phyloP scores from a whole-genome alignment of 2,113 vertebrate genomes.

The Scolopax mira region DNA sequence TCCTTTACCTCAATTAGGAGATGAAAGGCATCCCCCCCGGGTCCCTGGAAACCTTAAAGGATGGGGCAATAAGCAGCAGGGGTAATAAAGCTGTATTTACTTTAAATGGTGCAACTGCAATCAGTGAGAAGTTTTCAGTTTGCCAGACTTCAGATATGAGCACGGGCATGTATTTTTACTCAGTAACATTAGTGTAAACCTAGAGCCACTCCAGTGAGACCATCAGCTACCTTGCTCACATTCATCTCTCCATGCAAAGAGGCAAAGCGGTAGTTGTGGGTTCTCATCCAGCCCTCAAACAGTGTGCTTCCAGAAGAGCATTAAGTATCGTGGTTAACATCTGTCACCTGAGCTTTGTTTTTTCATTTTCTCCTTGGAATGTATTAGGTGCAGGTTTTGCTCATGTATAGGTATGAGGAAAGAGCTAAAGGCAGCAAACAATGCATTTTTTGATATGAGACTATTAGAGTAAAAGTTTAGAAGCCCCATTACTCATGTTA shows the following conservation, averaged over 20 bases:
- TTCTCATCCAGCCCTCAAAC: not conserved
- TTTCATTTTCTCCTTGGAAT: not conserved
- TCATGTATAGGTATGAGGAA: not conserved
- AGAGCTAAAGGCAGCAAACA: not conserved
- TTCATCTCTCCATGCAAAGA: not conserved
- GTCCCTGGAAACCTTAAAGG: not conserved
- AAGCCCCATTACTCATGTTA: not conserved
- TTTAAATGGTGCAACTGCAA: not conserved
- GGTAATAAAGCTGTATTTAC: not conserved
- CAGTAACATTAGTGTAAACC: not conserved
- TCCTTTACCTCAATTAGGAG: slow-evolving; percentile 28
- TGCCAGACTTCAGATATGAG: not conserved
- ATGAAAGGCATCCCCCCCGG: slow-evolving; percentile 2
- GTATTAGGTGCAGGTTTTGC: not conserved
- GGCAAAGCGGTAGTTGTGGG: not conserved
- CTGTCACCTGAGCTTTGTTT: not conserved
- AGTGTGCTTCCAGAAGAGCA: not conserved
- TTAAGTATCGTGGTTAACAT: not conserved
- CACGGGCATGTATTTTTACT: not conserved
- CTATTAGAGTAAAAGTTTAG: not conserved
- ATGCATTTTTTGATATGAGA: not conserved
- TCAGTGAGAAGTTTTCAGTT: not conserved
- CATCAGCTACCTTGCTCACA: not conserved
- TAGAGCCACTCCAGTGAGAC: not conserved
- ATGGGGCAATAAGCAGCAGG: not conserved